These are phyloP conservation scores for Zaprionus africanus DNA, from an alignment of 1,140 invertebrate species.

Conservation along the genomic window DNA sequence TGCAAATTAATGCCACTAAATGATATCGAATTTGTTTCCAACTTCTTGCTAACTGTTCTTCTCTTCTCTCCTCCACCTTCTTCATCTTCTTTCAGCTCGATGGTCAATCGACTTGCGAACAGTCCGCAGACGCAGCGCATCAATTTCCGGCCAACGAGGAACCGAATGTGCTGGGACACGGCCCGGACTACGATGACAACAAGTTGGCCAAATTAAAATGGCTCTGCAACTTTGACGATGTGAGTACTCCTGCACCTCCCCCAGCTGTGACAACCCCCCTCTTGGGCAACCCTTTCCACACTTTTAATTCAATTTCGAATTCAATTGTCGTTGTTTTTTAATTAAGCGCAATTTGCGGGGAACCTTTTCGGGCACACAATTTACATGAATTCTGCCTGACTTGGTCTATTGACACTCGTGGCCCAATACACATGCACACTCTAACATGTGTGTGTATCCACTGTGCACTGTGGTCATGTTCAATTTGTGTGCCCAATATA, in stretches of 20 bases:
- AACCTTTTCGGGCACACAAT: not conserved
- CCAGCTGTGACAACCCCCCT: no score
- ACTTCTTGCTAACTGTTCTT: conserved; percentile 12
- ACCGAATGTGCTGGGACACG: conserved; percentile 78
- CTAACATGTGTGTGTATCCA: not conserved
- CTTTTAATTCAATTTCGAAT: not conserved
- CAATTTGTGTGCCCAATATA: conserved; percentile 45
- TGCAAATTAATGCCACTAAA: not conserved
- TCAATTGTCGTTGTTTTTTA: conserved; percentile 18
- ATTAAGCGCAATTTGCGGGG: conserved; percentile 6
- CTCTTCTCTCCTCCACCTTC: not conserved
- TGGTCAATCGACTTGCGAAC: conserved; percentile 66
- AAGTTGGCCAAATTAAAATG: conserved; percentile 70
- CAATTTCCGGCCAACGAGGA: conserved; percentile 83
- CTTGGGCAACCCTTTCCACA: not conserved
- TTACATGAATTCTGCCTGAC: conserved; percentile 1
- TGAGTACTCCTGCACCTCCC: conserved; percentile 49
- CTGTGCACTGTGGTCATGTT: conserved; percentile 2
- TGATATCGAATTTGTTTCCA: conserved; percentile 6
- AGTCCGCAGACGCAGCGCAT: conserved; percentile 57
- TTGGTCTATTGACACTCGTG: conserved; percentile 26
- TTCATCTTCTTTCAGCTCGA: conserved; percentile 51
- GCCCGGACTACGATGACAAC: conserved; percentile 61
- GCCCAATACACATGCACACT: not conserved
- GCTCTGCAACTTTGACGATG: conserved; percentile 81